Evolutionary conservation across 2,888 invertebrate genomes (phyloP), one percentile per base, ranked within the genome.

Genomic region (Imbricaverruca yamaguchii): DNA sequence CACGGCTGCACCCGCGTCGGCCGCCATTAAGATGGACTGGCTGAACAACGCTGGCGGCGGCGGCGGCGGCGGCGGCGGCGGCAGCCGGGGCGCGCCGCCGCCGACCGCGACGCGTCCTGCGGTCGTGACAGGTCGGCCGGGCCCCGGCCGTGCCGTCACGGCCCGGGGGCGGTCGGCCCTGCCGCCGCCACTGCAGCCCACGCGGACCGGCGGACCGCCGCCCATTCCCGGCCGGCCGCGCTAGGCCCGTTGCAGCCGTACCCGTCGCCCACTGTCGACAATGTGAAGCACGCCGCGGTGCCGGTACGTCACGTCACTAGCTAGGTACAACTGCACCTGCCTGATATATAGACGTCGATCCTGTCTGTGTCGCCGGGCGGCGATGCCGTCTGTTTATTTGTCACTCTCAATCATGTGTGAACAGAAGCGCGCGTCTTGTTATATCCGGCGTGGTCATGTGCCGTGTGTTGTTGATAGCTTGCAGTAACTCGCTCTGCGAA

Each of bases 1-100:
- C 7, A 95, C 97, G 63, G 93, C 95, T 85, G 96, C 97, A 84
- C 97, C 97, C 67, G 93, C 97, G 85, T 98, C 98, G 85, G 98
- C 98, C 82, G 97, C 98, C 81, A 95, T 98, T 82, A 96, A 82
- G 81, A 82, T 82, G 79, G 83, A 84, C 81, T 84, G 84, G 84
- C 82, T 84, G 15, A 78, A 94, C 94, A 83, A 94, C 94, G 85
- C 94, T 94, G 84, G 94, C 94, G 84, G 94, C 94, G 39, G 93
- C 94, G 83, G 89, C 94, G 83, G 89, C 91, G 83, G 69, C 92
- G 93, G 85, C 88, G 91, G 83, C 88, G 90, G 56, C 83, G 92
- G 92, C n/a, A 87, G 88, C 84, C 89, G 83, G 65, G 81, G 85
- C 55, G 84, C 80, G 56, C 82, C 83, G 11, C 84, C 83, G 53